These are phyloP conservation scores for Eustalomyia histrio DNA, from an alignment of 2,888 invertebrate genomes.

Conservation along the genomic window DNA sequence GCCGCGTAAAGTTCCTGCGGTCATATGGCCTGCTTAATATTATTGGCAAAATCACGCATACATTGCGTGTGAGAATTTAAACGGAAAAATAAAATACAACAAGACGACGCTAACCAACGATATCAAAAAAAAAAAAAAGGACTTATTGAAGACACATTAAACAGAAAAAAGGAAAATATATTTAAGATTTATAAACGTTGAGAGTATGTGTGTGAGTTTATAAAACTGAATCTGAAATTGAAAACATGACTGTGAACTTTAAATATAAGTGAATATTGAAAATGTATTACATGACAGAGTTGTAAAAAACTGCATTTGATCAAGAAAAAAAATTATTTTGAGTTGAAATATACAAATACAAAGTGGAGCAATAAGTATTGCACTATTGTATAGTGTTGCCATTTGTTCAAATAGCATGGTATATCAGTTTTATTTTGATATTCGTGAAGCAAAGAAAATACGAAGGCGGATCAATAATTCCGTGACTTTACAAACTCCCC, in stretches of 20 bases:
- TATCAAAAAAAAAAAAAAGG: conserved; percentile 15
- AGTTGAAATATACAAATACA: too few species aligned
- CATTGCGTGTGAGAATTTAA: conserved; percentile 55
- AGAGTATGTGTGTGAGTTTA: not conserved
- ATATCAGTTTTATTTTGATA: too few species aligned
- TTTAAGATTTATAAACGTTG: not conserved
- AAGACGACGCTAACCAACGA: conserved; percentile 7
- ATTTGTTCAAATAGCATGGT: too few species aligned
- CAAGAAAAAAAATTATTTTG: too few species aligned
- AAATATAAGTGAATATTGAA: not conserved
- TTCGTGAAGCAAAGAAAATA: too few species aligned
- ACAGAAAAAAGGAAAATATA: conserved; percentile 6
- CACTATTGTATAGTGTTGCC: too few species aligned
- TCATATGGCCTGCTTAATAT: conserved; percentile 53
- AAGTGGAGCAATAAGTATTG: too few species aligned
- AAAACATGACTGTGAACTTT: conserved; percentile 21
- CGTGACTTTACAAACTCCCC: too few species aligned
- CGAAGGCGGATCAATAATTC: too few species aligned
- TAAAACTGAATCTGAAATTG: conserved; percentile 11
- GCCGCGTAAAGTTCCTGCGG: conserved; percentile 59
- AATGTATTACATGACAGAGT: not conserved
- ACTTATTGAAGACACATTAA: conserved; percentile 47
- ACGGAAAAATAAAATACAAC: not conserved
- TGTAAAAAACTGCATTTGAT: not conserved
- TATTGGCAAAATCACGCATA: conserved; percentile 60